phyloP scores from a whole-genome alignment of 1,140 invertebrate genomes.

The Anadara kagoshimensis region DNA sequence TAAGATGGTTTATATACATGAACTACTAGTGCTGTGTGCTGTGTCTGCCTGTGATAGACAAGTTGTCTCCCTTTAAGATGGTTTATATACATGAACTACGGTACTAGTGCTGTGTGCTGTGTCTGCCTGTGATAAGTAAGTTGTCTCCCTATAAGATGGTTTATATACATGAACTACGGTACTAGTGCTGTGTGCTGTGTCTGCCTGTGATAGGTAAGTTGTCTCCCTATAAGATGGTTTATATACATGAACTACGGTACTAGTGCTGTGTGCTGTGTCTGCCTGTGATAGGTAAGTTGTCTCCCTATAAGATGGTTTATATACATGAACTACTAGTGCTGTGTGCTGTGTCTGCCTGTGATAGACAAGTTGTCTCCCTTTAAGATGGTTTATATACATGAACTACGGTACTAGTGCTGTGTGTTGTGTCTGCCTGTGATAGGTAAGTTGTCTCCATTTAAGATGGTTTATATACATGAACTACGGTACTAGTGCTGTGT shows the following conservation, averaged over 20 bases:
- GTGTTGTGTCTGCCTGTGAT: constrained; percentile 64
- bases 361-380: constrained; percentile 54
- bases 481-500: constrained; percentile 64
- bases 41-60: constrained; percentile 67
- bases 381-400: too few species aligned
- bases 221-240: too few species aligned
- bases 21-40: constrained; percentile 60
- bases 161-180: too few species aligned
- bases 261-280: constrained; percentile 63
- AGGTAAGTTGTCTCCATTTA: constrained; percentile 53
- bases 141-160: background rate
- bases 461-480: too few species aligned
- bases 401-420: constrained; percentile 63
- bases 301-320: too few species aligned
- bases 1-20: too few species aligned
- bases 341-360: constrained; percentile 63
- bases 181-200: constrained; percentile 61
- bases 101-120: constrained; percentile 62
- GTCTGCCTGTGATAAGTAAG: constrained; percentile 67
- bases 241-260: too few species aligned
- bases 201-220: constrained; percentile 66
- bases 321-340: constrained; percentile 60
- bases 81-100: too few species aligned
- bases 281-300: constrained; percentile 64
- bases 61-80: constrained; percentile 24